phyloP scores from a whole-genome alignment of 37 sponge, comb jelly and placozoan genomes.

The Mnemiopsis leidyi region DNA sequence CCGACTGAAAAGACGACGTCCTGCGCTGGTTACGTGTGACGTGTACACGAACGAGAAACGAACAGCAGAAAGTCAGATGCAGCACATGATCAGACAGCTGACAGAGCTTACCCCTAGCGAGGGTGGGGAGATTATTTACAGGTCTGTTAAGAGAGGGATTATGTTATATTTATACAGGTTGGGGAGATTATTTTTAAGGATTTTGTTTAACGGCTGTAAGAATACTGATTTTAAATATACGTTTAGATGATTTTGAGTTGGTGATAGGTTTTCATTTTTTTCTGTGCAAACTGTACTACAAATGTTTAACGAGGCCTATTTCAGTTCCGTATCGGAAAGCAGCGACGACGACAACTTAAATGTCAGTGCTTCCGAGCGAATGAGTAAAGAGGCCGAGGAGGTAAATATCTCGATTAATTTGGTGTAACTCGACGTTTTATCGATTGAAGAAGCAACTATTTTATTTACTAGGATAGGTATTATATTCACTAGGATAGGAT shows the following conservation, averaged over 20 bases:
- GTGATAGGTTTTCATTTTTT: no score
- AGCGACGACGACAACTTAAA: slow-evolving; percentile 16
- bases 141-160: not conserved
- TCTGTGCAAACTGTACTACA: no score
- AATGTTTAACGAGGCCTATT: not conserved
- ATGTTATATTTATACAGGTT: no score
- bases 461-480: no score
- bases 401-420: not conserved
- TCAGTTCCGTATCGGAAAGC: slow-evolving; percentile 13
- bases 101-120: slow-evolving; percentile 61
- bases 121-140: slow-evolving; percentile 57
- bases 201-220: no score
- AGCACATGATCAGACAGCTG: slow-evolving; percentile 64
- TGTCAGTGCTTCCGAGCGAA: not conserved
- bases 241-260: no score
- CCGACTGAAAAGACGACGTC: slow-evolving; percentile 30
- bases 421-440: no score
- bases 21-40: slow-evolving; percentile 58
- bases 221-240: no score
- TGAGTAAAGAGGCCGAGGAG: slow-evolving; percentile 49
- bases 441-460: no score
- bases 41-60: slow-evolving; percentile 62
- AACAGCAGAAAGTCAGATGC: slow-evolving; percentile 64
- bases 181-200: no score
- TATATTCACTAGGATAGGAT: no score